phyloP scores from a whole-genome alignment of 1,140 invertebrate species.

The Eufriesea mexicana region DNA sequence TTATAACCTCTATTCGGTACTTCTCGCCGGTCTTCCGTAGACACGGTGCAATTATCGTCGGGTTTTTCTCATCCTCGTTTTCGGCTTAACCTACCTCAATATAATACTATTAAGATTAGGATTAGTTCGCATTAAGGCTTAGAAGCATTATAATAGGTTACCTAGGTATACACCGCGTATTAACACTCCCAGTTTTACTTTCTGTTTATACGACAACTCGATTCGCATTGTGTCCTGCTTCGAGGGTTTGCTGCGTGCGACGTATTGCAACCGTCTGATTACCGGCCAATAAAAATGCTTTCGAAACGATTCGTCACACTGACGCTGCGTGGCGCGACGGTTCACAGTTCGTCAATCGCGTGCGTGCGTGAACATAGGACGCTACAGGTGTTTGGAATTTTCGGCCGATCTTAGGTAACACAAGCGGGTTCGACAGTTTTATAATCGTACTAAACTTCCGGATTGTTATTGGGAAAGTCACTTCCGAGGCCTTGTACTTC shows the following conservation, averaged over 20 bases:
- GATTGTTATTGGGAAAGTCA: slow-evolving; percentile 6
- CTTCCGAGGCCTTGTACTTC: background rate
- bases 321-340: too few relatives aligned
- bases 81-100: too few relatives aligned
- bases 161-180: background rate
- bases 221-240: background rate
- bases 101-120: slow-evolving; percentile 2
- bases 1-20: background rate
- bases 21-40: background rate
- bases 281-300: background rate
- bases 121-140: background rate
- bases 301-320: too few relatives aligned
- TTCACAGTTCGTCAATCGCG: too few relatives aligned
- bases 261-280: background rate
- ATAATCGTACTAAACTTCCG: background rate
- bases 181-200: background rate
- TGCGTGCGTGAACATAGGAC: too few relatives aligned
- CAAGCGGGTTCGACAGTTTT: background rate
- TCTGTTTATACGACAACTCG: background rate
- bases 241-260: background rate
- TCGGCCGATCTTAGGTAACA: too few relatives aligned
- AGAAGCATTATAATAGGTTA: background rate
- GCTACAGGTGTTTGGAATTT: background rate
- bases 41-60: background rate
- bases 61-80: background rate